Evolutionary conservation across 2,113 vertebrate genomes (phyloP).

Genomic region (Mystacornis crossleyi): DNA sequence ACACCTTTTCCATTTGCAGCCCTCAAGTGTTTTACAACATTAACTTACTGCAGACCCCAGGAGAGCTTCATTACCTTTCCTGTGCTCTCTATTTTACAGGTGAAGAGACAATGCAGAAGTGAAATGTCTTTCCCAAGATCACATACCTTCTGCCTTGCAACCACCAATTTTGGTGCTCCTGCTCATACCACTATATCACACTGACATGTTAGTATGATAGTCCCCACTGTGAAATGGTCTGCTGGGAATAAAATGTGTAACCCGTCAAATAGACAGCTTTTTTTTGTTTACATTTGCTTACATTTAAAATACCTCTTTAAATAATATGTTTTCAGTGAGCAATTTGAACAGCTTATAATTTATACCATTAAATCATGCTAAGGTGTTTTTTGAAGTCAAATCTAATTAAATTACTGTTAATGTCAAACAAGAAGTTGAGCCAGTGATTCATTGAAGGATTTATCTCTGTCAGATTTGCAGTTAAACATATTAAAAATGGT

Average conservation of each 20-base stretch:
- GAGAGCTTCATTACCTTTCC: background rate
- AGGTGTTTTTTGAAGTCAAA: background rate
- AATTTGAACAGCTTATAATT: background rate
- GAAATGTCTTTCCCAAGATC: background rate
- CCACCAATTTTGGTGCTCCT: background rate
- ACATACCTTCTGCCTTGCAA: background rate
- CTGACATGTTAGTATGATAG: background rate
- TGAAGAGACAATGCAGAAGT: background rate
- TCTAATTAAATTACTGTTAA: conserved; percentile 17
- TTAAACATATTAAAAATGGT: conserved; percentile 26
- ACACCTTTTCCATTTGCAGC: background rate
- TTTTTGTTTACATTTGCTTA: background rate
- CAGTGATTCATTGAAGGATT: conserved; percentile 5
- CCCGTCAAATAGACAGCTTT: background rate
- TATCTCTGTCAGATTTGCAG: conserved; percentile 36
- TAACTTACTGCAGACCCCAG: background rate
- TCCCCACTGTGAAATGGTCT: background rate
- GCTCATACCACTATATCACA: background rate
- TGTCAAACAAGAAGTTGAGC: background rate
- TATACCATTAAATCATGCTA: background rate
- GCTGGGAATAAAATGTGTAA: background rate
- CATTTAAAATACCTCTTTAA: background rate
- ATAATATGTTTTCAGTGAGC: background rate
- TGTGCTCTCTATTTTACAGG: background rate
- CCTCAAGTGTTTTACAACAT: background rate